Conservation (phyloP, 1,140 invertebrate genomes). For the Drosophila lowei region DNA sequence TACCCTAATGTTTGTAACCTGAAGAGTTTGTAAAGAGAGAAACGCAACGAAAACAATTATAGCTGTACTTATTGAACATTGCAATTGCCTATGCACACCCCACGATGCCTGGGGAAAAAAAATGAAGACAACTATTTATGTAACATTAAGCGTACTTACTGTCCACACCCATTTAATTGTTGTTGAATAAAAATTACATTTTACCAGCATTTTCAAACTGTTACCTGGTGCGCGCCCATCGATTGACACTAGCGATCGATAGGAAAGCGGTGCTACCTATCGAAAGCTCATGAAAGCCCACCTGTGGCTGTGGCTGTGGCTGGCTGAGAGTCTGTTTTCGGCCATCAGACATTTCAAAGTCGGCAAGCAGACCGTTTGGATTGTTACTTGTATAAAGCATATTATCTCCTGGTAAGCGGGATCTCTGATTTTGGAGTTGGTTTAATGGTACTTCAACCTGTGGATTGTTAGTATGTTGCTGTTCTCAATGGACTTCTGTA, state of each 20-base stretch:
- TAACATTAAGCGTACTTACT: slow-evolving; percentile 78
- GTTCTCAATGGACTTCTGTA: slow-evolving; percentile 17
- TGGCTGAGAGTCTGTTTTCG: slow-evolving; percentile 21
- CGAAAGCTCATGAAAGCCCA: slow-evolving; percentile 6
- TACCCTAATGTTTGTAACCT: slow-evolving; percentile 60
- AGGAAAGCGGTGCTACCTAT: neutral
- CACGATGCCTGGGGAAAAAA: slow-evolving; percentile 33
- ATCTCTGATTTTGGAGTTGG: neutral
- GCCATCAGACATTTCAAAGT: slow-evolving; percentile 42
- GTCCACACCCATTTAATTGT: slow-evolving; percentile 79
- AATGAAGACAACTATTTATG: slow-evolving; percentile 67
- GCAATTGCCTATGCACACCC: slow-evolving; percentile 51
- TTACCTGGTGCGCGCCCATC: slow-evolving; percentile 15
- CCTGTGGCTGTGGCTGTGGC: neutral
- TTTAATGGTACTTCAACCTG: neutral
- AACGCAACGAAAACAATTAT: slow-evolving; percentile 79
- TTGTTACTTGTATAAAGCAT: slow-evolving; percentile 1
- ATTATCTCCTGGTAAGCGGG: slow-evolving; percentile 28
- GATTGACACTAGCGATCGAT: slow-evolving; percentile 25
- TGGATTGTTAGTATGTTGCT: neutral
- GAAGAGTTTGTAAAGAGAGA: slow-evolving; percentile 33
- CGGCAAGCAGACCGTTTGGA: slow-evolving; percentile 37
- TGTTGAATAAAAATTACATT: slow-evolving; percentile 78
- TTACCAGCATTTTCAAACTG: slow-evolving; percentile 46
- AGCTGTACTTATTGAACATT: slow-evolving; percentile 76